A percentile compares a stretch with the other conserved stretches of the same genome.
Conservation (phyloP, 2,888 invertebrate genomes). For the Cybosia mesomella region DNA sequence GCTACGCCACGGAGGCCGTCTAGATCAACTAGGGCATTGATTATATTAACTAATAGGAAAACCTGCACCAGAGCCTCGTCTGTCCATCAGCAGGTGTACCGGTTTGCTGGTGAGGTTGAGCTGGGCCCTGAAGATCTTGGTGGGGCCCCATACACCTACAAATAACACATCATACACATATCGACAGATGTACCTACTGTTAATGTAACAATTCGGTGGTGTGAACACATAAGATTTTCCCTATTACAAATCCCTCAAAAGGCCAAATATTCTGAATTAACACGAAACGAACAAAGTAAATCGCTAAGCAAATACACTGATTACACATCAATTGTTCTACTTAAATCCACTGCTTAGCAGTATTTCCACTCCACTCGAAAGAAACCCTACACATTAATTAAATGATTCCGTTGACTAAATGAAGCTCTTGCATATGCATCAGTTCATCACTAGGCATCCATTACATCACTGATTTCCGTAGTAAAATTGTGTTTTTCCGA, state of each 20-base stretch:
- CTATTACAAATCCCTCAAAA: not conserved
- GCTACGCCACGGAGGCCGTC: too few relatives aligned
- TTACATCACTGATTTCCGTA: not conserved
- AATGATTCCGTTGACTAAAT: constrained; percentile 25
- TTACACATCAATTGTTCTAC: not conserved
- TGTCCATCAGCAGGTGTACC: too few relatives aligned
- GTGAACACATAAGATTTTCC: not conserved
- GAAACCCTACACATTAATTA: not conserved
- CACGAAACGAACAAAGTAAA: not conserved
- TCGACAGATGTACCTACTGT: too few relatives aligned
- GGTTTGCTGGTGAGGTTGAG: too few relatives aligned
- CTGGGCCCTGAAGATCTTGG: too few relatives aligned
- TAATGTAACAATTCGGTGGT: not conserved
- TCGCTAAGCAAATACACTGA: not conserved
- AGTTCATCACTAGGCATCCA: not conserved
- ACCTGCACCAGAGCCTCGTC: too few relatives aligned
- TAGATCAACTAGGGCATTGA: too few relatives aligned
- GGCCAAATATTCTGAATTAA: not conserved
- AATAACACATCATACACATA: too few relatives aligned
- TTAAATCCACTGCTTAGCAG: not conserved
- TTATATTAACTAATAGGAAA: too few relatives aligned
- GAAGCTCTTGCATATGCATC: constrained; percentile 41
- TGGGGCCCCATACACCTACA: too few relatives aligned
- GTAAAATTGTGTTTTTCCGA: constrained; percentile 30
- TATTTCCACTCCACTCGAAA: not conserved